Evolutionary conservation across 2,797 vertebrate genomes (phyloP), one percentile per base, ranked within the genome.

Genomic region (Danio jaintianensis): DNA sequence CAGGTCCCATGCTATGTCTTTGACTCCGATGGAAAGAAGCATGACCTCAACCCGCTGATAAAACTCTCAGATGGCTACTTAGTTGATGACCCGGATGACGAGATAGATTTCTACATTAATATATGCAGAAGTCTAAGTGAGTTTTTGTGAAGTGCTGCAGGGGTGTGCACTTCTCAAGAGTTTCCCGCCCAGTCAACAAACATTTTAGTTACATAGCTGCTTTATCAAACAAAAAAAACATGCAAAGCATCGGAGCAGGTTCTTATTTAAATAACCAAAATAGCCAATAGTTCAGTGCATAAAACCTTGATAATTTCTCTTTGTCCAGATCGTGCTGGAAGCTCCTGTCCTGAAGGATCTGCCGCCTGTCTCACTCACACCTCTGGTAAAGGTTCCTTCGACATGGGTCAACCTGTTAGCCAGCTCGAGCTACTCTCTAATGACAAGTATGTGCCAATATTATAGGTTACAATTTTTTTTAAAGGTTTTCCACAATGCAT

Each of bases 1-100:
- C 87, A 99, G 98, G 96, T 99, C 20, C 97, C 97, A 0, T 99
- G 98, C 87, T 98, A 96, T 0, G 92, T 88, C 2, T 96, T 99
- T 38, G 96, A 97, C 87, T 8, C 79, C 0, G 93, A 95, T 53
- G 81, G 88, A 3, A 95, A 93, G 90, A 99, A 99, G 84, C 96
- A 96, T 45, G 98, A 99, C 86, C 92, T 99, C 75, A 99, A 82
- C 86, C 97, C 97, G 1, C 91, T 99, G 70, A 97, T 98, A 89
- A 95, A 93, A 90, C 80, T 91, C 45, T 92, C 86, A 0, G 95
- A 93, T 0, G 95, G 93, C 2, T 97, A 98, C 78, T 88, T 96
- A 90, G 97, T 99, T 79, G 96, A 98, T 4, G 97, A 98, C 82
- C 95, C 94, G 0, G 92, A 95, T 9, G 92, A 96, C 4, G 90